Base-by-base conservation (phyloP, 2,113 vertebrate species). In the Butastur rufipennis region DNA sequence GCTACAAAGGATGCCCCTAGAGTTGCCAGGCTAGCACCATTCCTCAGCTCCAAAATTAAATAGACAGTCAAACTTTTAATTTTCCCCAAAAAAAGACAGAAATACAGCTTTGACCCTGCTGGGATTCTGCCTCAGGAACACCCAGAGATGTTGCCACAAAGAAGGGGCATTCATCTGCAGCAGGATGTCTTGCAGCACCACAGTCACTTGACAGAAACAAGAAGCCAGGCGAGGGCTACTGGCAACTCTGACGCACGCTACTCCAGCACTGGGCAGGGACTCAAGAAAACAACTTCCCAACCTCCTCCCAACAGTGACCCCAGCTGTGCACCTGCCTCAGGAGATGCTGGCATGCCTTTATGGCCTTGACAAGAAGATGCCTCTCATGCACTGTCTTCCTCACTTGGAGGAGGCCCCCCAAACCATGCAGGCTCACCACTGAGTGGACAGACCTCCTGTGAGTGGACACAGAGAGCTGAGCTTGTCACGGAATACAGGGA, bases 1-100 rank as follows among this genome's bases (percentile, higher is more conserved):
- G 62, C 78, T 96, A 95, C 87, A 90, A 88, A 95, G 87, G 71
- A 93, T 66, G 59, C 94, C 93, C 93, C 78, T 70, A 36, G 93
- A 93, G 47, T 10, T 96, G 63, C 81, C 93, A 86, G 95, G 90
- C 93, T 93, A 95, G 93, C 95, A 90, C 71, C 6, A 0, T 32
- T 95, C 74, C 62, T 91, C 23, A 8, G 78, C 84, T 93, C 81
- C 75, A 90, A 92, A 70, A 93, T 81, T 66, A 93, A 85, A 90
- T 1, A 73, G 13, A 74, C 29, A 86, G 45, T n/a, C 25, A 77
- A 90, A 62, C 45, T 53, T 86, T n/a, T 67, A 48, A 47, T 87
- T 81, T 70, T 3, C 21, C 6, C 6, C 3, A 0, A 45, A 77
- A 72, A 43, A 88, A 86, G 34, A 38, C 38, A 92, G 86, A 87